Percentiles rank a stretch among this genome's conserved stretches.
Conservation (phyloP, 1,140 invertebrate species). For the Protaetia brevitarsis region DNA sequence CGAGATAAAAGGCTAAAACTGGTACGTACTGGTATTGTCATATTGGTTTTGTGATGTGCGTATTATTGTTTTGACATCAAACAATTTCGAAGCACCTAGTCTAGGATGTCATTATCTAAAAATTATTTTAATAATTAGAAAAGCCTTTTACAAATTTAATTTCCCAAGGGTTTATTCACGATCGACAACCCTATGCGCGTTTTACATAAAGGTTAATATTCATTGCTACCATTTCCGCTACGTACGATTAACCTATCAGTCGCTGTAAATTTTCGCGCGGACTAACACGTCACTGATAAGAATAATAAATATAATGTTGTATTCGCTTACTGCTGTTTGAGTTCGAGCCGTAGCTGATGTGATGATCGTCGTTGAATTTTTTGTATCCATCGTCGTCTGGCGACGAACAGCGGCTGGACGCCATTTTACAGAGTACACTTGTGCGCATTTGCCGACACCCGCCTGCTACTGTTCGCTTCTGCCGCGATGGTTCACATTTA, state of each 20-base stretch:
- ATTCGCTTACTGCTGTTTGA: constrained; percentile 48
- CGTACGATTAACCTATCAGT: constrained; percentile 2
- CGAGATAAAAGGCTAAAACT: background rate
- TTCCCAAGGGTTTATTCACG: background rate
- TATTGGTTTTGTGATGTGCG: background rate
- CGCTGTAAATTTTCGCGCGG: background rate
- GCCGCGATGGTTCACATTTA: background rate
- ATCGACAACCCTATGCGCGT: background rate
- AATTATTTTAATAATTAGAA: background rate
- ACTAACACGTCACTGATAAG: background rate
- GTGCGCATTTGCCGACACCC: background rate
- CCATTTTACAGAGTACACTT: background rate
- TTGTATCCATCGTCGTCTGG: constrained; percentile 56
- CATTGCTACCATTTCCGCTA: background rate
- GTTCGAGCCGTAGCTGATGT: constrained; percentile 57
- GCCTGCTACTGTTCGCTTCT: background rate
- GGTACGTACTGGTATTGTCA: constrained; percentile 1
- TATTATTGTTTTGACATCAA: background rate
- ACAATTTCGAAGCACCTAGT: background rate
- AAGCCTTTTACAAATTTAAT: background rate
- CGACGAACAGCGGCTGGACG: constrained; percentile 34
- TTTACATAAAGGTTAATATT: background rate
- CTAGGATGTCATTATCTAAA: background rate
- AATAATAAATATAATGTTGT: constrained; percentile 36
- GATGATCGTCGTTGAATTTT: constrained; percentile 57